phyloP scores from a whole-genome alignment of 37 sponge, comb jelly and placozoan genomes.

The Haliclona indistincta region DNA sequence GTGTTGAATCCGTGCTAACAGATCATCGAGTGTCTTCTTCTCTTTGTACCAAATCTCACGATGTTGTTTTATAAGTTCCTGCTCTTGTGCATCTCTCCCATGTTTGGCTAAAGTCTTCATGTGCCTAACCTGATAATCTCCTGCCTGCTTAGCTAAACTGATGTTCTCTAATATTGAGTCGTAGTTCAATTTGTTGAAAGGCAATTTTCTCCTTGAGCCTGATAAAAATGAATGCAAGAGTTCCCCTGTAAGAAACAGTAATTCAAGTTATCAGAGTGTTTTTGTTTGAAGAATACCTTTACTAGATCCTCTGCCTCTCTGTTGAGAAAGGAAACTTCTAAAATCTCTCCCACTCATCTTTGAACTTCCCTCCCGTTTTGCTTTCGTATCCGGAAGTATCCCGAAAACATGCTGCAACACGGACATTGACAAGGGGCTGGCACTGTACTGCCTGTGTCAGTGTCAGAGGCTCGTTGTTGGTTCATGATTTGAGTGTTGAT shows the following conservation, averaged over 20 bases:
- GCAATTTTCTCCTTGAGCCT: background rate
- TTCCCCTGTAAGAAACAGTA: constrained; percentile 6
- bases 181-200: constrained; percentile 40
- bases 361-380: no score
- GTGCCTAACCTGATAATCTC: background rate
- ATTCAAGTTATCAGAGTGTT: no score
- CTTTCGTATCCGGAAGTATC: no score
- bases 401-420: no score
- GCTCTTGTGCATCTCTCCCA: constrained; percentile 28
- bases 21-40: constrained; percentile 5
- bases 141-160: constrained; percentile 7
- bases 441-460: no score
- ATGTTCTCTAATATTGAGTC: constrained; percentile 19
- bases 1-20: no score
- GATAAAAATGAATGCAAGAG: constrained; percentile 1
- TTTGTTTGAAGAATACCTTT: no score
- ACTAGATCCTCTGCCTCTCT: constrained; percentile 21
- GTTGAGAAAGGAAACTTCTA: constrained; percentile 30
- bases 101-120: constrained; percentile 33
- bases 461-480: no score
- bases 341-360: constrained; percentile 66
- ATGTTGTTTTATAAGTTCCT: constrained; percentile 46
- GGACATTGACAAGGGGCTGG: no score
- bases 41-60: constrained; percentile 64
- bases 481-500: no score